Evolutionary conservation across 23 tunicate genomes (phyloP).

Genomic region (Trididemnum clinides): DNA sequence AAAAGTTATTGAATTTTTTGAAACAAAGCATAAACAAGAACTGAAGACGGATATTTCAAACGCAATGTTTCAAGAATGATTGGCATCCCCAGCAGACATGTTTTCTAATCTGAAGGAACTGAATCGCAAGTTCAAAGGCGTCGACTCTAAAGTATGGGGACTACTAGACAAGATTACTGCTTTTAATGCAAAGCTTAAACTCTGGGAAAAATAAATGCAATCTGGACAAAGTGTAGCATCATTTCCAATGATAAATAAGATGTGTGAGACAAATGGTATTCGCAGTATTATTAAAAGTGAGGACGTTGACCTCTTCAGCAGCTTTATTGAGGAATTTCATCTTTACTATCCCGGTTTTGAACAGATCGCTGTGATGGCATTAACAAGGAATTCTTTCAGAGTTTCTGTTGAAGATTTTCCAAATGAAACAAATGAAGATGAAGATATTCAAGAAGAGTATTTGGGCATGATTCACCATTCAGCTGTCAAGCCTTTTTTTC

Average conservation of each 20-base stretch:
- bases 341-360: conserved; percentile 47
- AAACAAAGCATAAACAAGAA: background rate
- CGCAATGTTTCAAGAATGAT: conserved; percentile 31
- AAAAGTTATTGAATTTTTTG: background rate
- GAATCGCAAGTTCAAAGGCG: background rate
- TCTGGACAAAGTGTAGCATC: conserved; percentile 20
- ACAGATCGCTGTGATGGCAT: conserved; percentile 30
- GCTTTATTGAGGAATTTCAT: conserved; percentile 40
- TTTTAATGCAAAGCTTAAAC: conserved; percentile 9
- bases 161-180: conserved; percentile 18
- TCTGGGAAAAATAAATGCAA: background rate
- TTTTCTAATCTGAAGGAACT: background rate
- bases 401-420: conserved; percentile 42
- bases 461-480: no score
- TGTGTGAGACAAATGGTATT: background rate
- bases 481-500: no score
- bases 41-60: conserved; percentile 8
- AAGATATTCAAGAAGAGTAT: background rate
- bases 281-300: conserved; percentile 16
- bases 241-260: conserved; percentile 12
- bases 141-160: background rate
- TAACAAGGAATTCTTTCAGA: conserved; percentile 38
- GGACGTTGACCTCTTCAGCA: conserved; percentile 9
- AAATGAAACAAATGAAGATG: background rate
- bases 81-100: background rate